Percentiles rank a stretch among this genome's conserved stretches.
Conservation (phyloP, 2,888 invertebrate species). For the Embidobia sp. region DNA sequence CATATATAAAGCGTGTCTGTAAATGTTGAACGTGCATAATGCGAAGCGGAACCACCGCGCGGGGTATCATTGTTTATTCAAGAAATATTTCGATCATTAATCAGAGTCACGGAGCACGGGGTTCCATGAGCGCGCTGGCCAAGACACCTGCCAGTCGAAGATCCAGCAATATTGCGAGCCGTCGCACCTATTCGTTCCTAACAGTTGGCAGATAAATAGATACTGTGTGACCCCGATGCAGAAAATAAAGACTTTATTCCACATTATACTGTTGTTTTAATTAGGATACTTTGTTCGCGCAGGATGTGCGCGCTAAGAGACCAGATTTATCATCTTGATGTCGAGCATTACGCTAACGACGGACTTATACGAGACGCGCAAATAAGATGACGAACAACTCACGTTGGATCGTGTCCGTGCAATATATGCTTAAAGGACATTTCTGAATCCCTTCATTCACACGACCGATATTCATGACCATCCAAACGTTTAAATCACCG, state of each 20-base stretch:
- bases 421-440: too few species aligned
- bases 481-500: too few species aligned
- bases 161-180: constrained; percentile 63
- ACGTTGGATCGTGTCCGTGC: constrained; percentile 1
- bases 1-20: constrained; percentile 61
- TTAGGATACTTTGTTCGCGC: constrained; percentile 71
- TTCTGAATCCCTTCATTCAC: too few species aligned
- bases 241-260: constrained; percentile 56
- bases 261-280: constrained; percentile 70
- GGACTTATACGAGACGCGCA: neutral
- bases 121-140: constrained; percentile 52
- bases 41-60: constrained; percentile 55
- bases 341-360: constrained; percentile 53
- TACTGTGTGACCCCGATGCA: constrained; percentile 55
- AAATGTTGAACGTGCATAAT: constrained; percentile 63
- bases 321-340: constrained; percentile 67
- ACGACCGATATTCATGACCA: too few species aligned
- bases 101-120: constrained; percentile 71
- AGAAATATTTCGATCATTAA: constrained; percentile 78
- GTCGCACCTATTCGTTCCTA: constrained; percentile 64
- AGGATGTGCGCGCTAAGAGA: constrained; percentile 64
- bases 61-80: constrained; percentile 76
- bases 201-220: constrained; percentile 69
- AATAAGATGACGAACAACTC: constrained; percentile 33
- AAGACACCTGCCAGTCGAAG: constrained; percentile 66